These are phyloP conservation scores for Beaufortia kweichowensis DNA, from an alignment of 2,113 vertebrate species.

Conservation along the genomic window DNA sequence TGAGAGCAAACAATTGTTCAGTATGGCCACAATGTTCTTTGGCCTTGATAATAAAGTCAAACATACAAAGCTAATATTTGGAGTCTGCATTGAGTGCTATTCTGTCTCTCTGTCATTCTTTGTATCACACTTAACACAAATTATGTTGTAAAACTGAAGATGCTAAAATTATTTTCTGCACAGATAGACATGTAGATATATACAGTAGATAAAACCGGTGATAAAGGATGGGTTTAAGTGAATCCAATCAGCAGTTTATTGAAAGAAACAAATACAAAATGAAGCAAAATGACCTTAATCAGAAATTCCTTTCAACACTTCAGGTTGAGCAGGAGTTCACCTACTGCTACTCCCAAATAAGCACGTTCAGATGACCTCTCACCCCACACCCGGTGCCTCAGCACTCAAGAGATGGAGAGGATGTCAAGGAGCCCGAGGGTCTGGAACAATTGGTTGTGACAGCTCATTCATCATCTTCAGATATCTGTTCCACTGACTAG, in stretches of 20 bases:
- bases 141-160: no score
- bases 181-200: neutral
- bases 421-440: slow-evolving; percentile 66
- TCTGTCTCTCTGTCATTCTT: no score
- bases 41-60: neutral
- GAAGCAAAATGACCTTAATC: neutral
- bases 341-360: slow-evolving; percentile 40
- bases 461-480: slow-evolving; percentile 74
- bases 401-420: slow-evolving; percentile 39
- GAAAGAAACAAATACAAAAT: neutral
- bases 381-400: slow-evolving; percentile 42
- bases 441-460: slow-evolving; percentile 70
- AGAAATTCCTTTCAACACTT: neutral
- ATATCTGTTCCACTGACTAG: slow-evolving; percentile 65
- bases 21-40: neutral
- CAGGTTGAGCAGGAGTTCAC: neutral
- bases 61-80: neutral
- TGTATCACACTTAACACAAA: no score
- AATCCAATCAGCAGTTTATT: neutral
- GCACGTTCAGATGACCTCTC: slow-evolving; percentile 52
- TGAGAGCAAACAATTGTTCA: no score
- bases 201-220: neutral
- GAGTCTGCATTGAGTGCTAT: neutral
- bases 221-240: neutral
- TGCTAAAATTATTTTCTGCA: no score